These are phyloP conservation scores for Corydoras sp. DNA, from an alignment of 2,113 vertebrate genomes.

Conservation along the genomic window DNA sequence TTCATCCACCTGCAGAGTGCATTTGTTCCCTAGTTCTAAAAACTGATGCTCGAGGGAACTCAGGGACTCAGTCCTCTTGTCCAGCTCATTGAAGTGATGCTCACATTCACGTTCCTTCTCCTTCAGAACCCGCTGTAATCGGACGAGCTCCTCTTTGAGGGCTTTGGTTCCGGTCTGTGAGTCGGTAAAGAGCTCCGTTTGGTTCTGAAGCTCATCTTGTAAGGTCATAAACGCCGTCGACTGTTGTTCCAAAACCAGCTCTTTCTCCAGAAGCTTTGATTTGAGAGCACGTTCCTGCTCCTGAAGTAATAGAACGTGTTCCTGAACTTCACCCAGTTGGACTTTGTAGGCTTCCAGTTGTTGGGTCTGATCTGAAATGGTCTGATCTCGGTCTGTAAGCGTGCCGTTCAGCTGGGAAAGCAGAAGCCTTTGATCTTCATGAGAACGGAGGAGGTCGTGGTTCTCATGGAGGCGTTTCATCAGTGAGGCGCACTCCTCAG, in stretches of 20 bases:
- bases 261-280: constrained; percentile 63
- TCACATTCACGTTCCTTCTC: constrained; percentile 63
- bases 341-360: constrained; percentile 54
- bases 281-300: constrained; percentile 65
- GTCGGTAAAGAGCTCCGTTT: constrained; percentile 44
- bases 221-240: constrained; percentile 50
- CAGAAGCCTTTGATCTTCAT: constrained; percentile 55
- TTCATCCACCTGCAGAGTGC: constrained; percentile 55
- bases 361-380: constrained; percentile 48
- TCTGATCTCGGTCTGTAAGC: constrained; percentile 57
- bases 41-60: constrained; percentile 58
- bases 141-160: constrained; percentile 49
- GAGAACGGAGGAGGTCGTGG: constrained; percentile 52
- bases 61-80: constrained; percentile 58
- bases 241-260: constrained; percentile 58
- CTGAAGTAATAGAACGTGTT: constrained; percentile 61
- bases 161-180: constrained; percentile 59
- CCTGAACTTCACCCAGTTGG: constrained; percentile 60
- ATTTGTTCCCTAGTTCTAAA: constrained; percentile 71
- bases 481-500: constrained; percentile 61
- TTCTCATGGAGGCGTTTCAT: constrained; percentile 57
- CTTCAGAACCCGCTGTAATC: too few relatives aligned
- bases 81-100: constrained; percentile 57
- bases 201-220: constrained; percentile 48
- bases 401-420: constrained; percentile 46